Percentiles rank a stretch among this genome's conserved stretches.
Evolutionary conservation across 2,797 vertebrate genomes (phyloP).

Genomic region (Zalophus californianus): DNA sequence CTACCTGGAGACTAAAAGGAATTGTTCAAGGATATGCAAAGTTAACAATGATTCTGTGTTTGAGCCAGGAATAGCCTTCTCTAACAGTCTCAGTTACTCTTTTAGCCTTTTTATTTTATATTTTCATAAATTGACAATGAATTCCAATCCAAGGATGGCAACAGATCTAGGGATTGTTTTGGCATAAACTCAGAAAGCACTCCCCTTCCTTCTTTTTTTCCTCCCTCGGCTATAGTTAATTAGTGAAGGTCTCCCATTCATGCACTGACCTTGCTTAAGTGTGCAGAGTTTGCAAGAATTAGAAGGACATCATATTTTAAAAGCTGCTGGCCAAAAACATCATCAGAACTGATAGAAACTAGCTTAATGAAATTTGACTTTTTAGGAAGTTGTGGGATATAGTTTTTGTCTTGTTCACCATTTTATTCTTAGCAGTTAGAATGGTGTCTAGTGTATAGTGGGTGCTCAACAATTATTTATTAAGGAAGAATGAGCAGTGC

Average conservation of each 20-base stretch:
- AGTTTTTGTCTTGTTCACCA: neutral
- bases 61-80: neutral
- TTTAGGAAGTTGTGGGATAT: neutral
- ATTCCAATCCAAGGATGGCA: neutral
- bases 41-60: neutral
- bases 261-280: neutral
- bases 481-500: neutral
- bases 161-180: neutral
- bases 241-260: neutral
- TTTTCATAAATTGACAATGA: neutral
- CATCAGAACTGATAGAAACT: neutral
- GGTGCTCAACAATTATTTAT: neutral
- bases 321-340: neutral
- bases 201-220: neutral
- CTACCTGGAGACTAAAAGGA: neutral
- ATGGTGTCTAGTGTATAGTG: neutral
- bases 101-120: neutral
- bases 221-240: neutral
- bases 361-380: neutral
- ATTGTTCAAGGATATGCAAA: neutral
- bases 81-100: neutral
- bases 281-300: constrained; percentile 38
- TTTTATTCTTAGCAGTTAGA: neutral
- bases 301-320: neutral
- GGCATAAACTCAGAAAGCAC: neutral